Evolutionary conservation across 2,888 invertebrate genomes (phyloP), one percentile per base, ranked within the genome.

Genomic region (Dusona sp.): DNA sequence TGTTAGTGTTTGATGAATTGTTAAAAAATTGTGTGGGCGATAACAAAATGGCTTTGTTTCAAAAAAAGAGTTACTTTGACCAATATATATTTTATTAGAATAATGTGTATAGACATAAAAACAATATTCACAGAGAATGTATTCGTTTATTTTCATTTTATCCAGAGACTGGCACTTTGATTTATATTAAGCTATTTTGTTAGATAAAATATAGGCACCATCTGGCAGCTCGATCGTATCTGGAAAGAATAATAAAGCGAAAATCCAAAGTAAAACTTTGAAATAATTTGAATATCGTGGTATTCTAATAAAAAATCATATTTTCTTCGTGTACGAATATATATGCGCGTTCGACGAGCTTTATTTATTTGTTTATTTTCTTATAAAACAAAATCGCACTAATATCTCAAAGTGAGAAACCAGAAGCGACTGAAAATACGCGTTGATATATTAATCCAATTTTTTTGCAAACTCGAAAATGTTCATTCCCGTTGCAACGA

Each of bases 171-270:
- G 86, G 86, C 86, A 86, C 68, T 78, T 81, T 74, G 65, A 79
- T 75, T 19, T 29, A 45, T 83, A 79, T 68, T 65, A 68, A 73
- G 68, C 72, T 73, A 73, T 54, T 83, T 65, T 67, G 79, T 67
- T 36, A 77, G 83, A 61, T 75, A 86, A 64, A 86, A 73, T 80
- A 80, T 78, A 86, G 86, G 86, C 84, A 87, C 86, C 84, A 51
- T 38, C 79, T 78, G 86, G 86, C 75, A 68, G 45, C 38, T 78
- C 72, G 25, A 72, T 25, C 79, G 45, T 73, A 61, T 79, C 38
- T 57, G 25, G 33, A 7, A 36, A 42, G 48, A 73, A 57, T 73
- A 78, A 45, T 74, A 79, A 72, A 29, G 68, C n/a, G 25, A 65
- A 82, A 79, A 74, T 42, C 42, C 75, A 70, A 42, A 13, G 13